Evolutionary conservation across 2,888 invertebrate species (phyloP).

Genomic region (Maniola hyperantus): DNA sequence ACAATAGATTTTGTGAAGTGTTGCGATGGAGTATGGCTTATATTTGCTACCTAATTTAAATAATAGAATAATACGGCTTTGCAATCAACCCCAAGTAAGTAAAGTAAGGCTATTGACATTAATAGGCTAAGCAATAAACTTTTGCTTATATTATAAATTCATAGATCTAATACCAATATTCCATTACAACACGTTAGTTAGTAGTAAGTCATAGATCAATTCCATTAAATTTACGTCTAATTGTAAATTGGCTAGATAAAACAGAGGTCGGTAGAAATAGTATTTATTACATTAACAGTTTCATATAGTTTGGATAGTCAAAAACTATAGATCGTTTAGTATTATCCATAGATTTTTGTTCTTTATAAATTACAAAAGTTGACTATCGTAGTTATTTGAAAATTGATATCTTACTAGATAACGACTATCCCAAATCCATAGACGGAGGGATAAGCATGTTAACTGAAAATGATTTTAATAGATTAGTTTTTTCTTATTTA

Average conservation of each 20-base stretch:
- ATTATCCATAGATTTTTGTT: slow-evolving; percentile 54
- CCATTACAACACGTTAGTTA: slow-evolving; percentile 76
- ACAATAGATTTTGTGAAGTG: slow-evolving; percentile 65
- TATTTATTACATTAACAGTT: slow-evolving; percentile 31
- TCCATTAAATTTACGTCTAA: slow-evolving; percentile 49
- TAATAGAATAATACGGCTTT: slow-evolving; percentile 59
- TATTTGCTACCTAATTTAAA: slow-evolving; percentile 57
- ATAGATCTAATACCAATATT: slow-evolving; percentile 62
- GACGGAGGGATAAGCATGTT: slow-evolving; percentile 76
- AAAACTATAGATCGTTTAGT: slow-evolving; percentile 45
- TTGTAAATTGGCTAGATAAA: slow-evolving; percentile 40
- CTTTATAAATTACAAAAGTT: slow-evolving; percentile 50
- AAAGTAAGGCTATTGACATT: slow-evolving; percentile 46
- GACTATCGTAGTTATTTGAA: slow-evolving; percentile 61
- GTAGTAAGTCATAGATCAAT: slow-evolving; percentile 55
- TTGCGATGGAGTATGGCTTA: slow-evolving; percentile 81
- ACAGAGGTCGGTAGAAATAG: slow-evolving; percentile 47
- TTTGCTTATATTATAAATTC: slow-evolving; percentile 33
- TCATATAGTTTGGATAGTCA: slow-evolving; percentile 51
- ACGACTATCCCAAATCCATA: slow-evolving; percentile 61
- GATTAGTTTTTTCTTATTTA: slow-evolving; percentile 56
- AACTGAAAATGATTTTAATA: slow-evolving; percentile 49
- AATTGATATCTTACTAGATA: slow-evolving; percentile 51
- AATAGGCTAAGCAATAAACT: slow-evolving; percentile 31
- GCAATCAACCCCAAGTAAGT: slow-evolving; percentile 47